These are phyloP conservation scores for Drosophila limbata DNA, from an alignment of 2,888 invertebrate genomes.

Conservation along the genomic window DNA sequence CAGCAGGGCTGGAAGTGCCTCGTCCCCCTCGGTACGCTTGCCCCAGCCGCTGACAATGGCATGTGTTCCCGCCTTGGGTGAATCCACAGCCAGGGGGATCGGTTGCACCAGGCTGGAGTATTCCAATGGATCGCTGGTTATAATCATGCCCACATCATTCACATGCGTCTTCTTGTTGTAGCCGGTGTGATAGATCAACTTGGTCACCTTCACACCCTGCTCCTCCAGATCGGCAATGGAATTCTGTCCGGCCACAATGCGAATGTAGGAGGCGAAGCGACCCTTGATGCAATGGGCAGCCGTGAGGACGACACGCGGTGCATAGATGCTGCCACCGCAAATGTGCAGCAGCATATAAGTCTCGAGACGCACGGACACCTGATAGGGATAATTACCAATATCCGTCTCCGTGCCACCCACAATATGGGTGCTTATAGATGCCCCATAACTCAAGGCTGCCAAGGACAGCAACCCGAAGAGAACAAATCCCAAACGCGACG, in stretches of 20 bases:
- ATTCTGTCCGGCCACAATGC: conserved; percentile 73
- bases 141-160: conserved; percentile 87
- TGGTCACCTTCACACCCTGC: conserved; percentile 65
- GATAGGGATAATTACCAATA: conserved; percentile 66
- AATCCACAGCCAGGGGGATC: conserved; percentile 79
- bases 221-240: conserved; percentile 70
- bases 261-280: conserved; percentile 70
- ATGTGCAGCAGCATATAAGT: conserved; percentile 71
- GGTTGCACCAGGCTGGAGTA: conserved; percentile 85
- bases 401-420: conserved; percentile 69
- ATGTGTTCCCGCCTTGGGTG: conserved; percentile 57
- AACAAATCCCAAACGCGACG: conserved; percentile 39
- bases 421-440: conserved; percentile 54
- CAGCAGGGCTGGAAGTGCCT: conserved; percentile 70
- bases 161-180: conserved; percentile 85
- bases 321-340: conserved; percentile 76
- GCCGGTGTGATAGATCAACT: conserved; percentile 66
- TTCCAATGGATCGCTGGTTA: conserved; percentile 85
- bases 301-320: conserved; percentile 66
- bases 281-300: conserved; percentile 79
- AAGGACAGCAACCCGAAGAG: conserved; percentile 40
- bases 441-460: conserved; percentile 32
- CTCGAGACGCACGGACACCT: conserved; percentile 73
- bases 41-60: conserved; percentile 83
- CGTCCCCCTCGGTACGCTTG: conserved; percentile 67